These are phyloP conservation scores for Chrysoperla carnea DNA, from an alignment of 1,140 invertebrate species.

Conservation along the genomic window DNA sequence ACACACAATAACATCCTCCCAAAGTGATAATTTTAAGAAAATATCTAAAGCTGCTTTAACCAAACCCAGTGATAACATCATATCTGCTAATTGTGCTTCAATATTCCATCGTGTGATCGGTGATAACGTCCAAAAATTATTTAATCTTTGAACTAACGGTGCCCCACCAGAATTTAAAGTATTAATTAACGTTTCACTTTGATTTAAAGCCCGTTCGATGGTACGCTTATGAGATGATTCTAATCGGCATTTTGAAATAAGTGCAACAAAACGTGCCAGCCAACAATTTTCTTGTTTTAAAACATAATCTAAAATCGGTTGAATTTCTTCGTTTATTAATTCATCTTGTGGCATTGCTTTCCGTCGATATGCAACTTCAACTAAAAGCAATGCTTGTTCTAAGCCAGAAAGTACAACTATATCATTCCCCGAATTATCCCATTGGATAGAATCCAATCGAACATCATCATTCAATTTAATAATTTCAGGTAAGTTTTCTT, in stretches of 20 bases:
- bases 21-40: constrained; percentile 62
- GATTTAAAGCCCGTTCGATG: constrained; percentile 71
- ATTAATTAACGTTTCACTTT: constrained; percentile 64
- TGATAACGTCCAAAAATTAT: constrained; percentile 40
- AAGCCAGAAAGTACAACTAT: constrained; percentile 41
- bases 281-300: constrained; percentile 42
- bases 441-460: constrained; percentile 57
- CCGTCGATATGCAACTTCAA: constrained; percentile 45
- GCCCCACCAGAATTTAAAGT: constrained; percentile 26
- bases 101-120: constrained; percentile 56
- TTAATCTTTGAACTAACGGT: constrained; percentile 24
- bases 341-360: constrained; percentile 59
- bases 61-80: constrained; percentile 63
- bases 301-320: constrained; percentile 55
- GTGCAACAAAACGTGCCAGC: constrained; percentile 45
- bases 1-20: constrained; percentile 86
- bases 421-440: constrained; percentile 35
- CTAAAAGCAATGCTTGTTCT: constrained; percentile 64
- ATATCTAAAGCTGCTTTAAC: constrained; percentile 75
- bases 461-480: constrained; percentile 69
- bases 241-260: constrained; percentile 54
- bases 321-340: constrained; percentile 58
- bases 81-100: constrained; percentile 54
- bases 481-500: constrained; percentile 38
- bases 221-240: constrained; percentile 60